These are phyloP conservation scores for Promerops cafer DNA, from an alignment of 2,113 vertebrate species.

Conservation along the genomic window DNA sequence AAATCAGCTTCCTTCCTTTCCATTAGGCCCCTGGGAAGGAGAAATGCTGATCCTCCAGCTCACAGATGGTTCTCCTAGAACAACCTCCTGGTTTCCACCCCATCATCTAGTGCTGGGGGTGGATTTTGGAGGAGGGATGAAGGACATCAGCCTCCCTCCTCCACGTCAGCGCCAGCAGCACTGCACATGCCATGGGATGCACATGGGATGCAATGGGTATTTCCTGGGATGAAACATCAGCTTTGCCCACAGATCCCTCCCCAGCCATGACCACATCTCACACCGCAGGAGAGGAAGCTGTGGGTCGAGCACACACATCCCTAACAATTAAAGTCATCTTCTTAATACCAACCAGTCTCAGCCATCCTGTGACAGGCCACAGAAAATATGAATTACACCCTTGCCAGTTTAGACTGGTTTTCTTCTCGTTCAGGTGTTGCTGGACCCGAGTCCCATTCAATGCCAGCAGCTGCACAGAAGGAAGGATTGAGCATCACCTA, in stretches of 20 bases:
- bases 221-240: not conserved
- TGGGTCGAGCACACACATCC: not conserved
- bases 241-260: not conserved
- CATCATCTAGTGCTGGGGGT: not conserved
- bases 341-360: not conserved
- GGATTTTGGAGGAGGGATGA: not conserved
- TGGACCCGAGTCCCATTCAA: not conserved
- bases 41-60: conserved; percentile 7
- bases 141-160: not conserved
- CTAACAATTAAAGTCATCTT: not conserved
- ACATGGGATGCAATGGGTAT: not conserved
- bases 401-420: not conserved
- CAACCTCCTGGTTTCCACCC: not conserved
- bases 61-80: not conserved
- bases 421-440: not conserved
- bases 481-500: not conserved
- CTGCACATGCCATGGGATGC: not conserved
- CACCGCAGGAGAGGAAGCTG: not conserved
- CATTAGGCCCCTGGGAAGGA: not conserved
- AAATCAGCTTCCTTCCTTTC: not conserved
- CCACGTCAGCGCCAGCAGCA: not conserved
- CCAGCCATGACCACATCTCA: not conserved
- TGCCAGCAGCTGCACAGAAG: not conserved
- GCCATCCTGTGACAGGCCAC: not conserved
- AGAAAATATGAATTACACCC: not conserved